phyloP scores from a whole-genome alignment of 2,797 vertebrate genomes.

The Austrolebias charrua region DNA sequence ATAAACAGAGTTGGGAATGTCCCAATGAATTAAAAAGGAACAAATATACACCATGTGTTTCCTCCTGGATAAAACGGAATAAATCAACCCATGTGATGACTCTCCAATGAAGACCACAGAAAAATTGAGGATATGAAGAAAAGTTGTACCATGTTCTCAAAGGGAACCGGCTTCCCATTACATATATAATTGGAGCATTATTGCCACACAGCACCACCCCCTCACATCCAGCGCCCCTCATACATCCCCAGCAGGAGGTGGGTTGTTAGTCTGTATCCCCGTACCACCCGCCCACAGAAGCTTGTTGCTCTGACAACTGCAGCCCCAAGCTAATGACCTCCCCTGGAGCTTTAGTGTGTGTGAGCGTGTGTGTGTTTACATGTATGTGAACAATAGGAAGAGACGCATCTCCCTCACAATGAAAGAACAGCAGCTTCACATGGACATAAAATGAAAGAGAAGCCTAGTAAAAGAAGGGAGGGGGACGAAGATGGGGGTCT shows the following conservation, averaged over 20 bases:
- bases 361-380: conserved; percentile 41
- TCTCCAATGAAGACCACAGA: conserved; percentile 16
- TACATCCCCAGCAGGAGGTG: conserved; percentile 65
- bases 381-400: conserved; percentile 57
- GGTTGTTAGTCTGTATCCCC: conserved; percentile 68
- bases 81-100: conserved; percentile 1
- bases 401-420: conserved; percentile 86
- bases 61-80: background rate
- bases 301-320: conserved; percentile 80
- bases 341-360: conserved; percentile 70
- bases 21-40: background rate
- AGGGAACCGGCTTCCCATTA: conserved; percentile 58
- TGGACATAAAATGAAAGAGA: conserved; percentile 59
- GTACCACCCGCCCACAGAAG: conserved; percentile 60
- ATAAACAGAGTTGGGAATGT: conserved; percentile 3
- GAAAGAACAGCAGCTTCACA: conserved; percentile 73
- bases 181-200: conserved; percentile 70
- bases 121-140: conserved; percentile 34
- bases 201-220: conserved; percentile 30
- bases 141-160: conserved; percentile 24
- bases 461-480: conserved; percentile 22
- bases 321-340: conserved; percentile 79
- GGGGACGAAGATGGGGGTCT: conserved; percentile 8
- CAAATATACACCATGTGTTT: background rate
- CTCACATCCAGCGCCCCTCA: background rate